Conservation (phyloP, 2,888 invertebrate species). For the Melieria crassipennis region DNA sequence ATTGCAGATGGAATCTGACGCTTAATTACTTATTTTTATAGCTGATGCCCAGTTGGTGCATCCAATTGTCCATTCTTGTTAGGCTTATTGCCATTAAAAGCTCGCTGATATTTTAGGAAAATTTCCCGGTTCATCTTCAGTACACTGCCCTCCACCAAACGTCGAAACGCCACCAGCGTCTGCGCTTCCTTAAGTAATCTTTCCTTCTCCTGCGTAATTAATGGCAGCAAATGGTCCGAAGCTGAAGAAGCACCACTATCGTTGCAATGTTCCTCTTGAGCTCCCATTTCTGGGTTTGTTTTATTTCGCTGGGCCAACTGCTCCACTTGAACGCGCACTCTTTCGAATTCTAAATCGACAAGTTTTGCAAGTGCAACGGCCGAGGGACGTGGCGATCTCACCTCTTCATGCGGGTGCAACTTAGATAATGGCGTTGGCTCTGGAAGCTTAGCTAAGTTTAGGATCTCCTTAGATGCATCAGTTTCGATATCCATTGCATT, state of each 20-base stretch:
- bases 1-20: neutral
- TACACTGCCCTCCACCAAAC: conserved; percentile 49
- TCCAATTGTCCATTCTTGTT: neutral
- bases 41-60: too few relatives aligned
- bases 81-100: conserved; percentile 24
- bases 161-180: conserved; percentile 51
- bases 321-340: conserved; percentile 42
- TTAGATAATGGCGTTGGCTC: too few relatives aligned
- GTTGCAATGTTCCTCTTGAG: conserved; percentile 10
- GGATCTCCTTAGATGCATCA: too few relatives aligned
- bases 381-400: neutral
- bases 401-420: too few relatives aligned
- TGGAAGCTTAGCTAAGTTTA: too few relatives aligned
- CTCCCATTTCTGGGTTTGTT: neutral
- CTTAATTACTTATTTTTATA: too few relatives aligned
- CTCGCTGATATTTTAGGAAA: conserved; percentile 47
- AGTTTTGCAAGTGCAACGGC: conserved; percentile 38
- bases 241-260: conserved; percentile 29
- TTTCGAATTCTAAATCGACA: conserved; percentile 46
- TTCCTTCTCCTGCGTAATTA: conserved; percentile 44
- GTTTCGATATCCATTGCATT: neutral
- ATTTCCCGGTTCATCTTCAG: conserved; percentile 48
- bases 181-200: conserved; percentile 48
- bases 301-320: neutral
- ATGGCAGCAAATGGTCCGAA: conserved; percentile 35